Evolutionary conservation across 2,797 vertebrate genomes (phyloP).

Genomic region (Enteromius anoplus): DNA sequence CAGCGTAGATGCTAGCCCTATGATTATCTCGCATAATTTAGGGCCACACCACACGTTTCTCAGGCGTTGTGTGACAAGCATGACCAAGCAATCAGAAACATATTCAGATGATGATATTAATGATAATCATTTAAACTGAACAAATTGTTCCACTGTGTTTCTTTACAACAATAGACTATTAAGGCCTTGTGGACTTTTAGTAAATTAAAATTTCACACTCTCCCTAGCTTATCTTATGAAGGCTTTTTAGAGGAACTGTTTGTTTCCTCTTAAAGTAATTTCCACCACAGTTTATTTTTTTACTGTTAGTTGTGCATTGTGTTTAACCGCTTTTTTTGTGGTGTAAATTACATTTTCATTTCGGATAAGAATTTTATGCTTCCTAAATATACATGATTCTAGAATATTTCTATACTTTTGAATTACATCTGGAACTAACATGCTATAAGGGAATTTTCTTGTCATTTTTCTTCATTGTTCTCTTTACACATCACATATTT

Average conservation of each 20-base stretch:
- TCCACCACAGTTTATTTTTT: not conserved
- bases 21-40: not conserved
- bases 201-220: not conserved
- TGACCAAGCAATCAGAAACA: slow-evolving; percentile 7
- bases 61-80: not conserved
- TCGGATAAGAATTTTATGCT: not conserved
- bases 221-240: not conserved
- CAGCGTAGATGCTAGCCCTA: not conserved
- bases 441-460: not conserved
- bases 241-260: not conserved
- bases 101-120: not conserved
- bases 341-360: not conserved
- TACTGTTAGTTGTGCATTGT: not conserved
- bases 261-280: not conserved
- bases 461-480: not conserved
- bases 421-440: not conserved
- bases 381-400: not conserved
- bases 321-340: not conserved
- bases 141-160: not conserved
- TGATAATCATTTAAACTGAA: not conserved
- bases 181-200: not conserved
- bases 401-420: not conserved
- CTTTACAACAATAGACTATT: not conserved
- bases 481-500: not conserved
- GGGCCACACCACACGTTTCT: not conserved